phyloP scores from a whole-genome alignment of 2,888 invertebrate species.

The Gastracanthus pulcherrimus region DNA sequence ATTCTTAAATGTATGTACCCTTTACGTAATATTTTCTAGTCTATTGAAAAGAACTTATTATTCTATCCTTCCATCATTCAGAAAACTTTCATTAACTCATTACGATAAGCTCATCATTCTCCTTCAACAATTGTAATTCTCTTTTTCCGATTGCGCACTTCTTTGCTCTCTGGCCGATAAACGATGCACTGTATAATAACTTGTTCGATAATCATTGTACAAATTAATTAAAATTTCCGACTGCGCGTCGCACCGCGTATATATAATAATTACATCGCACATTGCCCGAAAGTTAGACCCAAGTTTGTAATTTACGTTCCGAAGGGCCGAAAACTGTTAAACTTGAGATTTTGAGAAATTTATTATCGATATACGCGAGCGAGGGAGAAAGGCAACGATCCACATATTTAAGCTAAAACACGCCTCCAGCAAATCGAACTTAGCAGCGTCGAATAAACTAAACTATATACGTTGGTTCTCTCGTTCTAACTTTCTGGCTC shows the following conservation, averaged over 20 bases:
- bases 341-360: conserved; percentile 7
- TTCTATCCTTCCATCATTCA: too few relatives aligned
- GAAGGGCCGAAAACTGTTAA: neutral
- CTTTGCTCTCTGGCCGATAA: too few relatives aligned
- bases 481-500: neutral
- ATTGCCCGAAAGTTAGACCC: neutral
- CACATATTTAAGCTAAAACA: conserved; percentile 16
- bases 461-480: neutral
- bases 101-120: too few relatives aligned
- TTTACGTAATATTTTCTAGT: too few relatives aligned
- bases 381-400: neutral
- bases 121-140: too few relatives aligned
- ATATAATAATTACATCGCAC: neutral
- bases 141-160: too few relatives aligned
- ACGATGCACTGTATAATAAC: neutral
- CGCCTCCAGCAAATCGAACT: conserved; percentile 16
- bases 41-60: too few relatives aligned
- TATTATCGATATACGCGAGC: neutral
- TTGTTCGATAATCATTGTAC: neutral
- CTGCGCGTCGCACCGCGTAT: neutral
- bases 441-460: neutral
- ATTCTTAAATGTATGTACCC: too few relatives aligned
- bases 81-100: too few relatives aligned
- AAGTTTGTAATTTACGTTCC: conserved; percentile 3
- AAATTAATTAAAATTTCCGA: conserved; percentile 4